phyloP scores from a whole-genome alignment of 2,888 invertebrate species.

The Cheilosia soror region DNA sequence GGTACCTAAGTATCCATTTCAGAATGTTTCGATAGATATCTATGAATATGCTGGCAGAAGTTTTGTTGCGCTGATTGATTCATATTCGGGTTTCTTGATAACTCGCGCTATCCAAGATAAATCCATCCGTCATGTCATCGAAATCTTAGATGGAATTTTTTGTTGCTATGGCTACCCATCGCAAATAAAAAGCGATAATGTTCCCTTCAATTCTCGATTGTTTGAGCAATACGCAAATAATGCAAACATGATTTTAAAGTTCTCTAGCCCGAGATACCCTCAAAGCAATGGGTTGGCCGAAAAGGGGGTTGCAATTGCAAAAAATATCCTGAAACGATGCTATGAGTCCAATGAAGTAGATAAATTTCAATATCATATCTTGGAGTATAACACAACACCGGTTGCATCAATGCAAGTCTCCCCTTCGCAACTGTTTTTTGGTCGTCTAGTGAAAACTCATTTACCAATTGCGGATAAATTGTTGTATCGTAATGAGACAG shows the following conservation, averaged over 20 bases:
- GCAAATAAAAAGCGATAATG: slow-evolving; percentile 35
- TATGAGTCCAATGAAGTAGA: slow-evolving; percentile 24
- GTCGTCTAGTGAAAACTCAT: background rate
- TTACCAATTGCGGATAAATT: background rate
- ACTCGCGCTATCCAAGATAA: background rate
- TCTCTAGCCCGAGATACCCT: slow-evolving; percentile 68
- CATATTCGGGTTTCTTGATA: too few relatives aligned
- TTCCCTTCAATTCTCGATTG: slow-evolving; percentile 23
- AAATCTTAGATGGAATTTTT: background rate
- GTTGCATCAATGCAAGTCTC: background rate
- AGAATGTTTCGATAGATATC: too few relatives aligned
- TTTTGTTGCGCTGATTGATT: too few relatives aligned
- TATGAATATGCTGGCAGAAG: too few relatives aligned
- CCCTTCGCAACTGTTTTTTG: background rate
- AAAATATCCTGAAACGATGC: slow-evolving; percentile 67
- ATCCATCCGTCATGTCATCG: background rate
- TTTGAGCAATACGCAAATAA: slow-evolving; percentile 43
- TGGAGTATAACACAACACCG: slow-evolving; percentile 7
- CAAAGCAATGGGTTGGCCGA: slow-evolving; percentile 71
- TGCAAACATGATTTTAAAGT: slow-evolving; percentile 61
- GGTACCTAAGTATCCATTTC: too few relatives aligned
- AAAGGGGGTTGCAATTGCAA: slow-evolving; percentile 71
- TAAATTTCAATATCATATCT: slow-evolving; percentile 27
- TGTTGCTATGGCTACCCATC: background rate
- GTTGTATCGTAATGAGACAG: background rate